Evolutionary conservation across 2,888 invertebrate genomes (phyloP).

Genomic region (Drosophila anceps): DNA sequence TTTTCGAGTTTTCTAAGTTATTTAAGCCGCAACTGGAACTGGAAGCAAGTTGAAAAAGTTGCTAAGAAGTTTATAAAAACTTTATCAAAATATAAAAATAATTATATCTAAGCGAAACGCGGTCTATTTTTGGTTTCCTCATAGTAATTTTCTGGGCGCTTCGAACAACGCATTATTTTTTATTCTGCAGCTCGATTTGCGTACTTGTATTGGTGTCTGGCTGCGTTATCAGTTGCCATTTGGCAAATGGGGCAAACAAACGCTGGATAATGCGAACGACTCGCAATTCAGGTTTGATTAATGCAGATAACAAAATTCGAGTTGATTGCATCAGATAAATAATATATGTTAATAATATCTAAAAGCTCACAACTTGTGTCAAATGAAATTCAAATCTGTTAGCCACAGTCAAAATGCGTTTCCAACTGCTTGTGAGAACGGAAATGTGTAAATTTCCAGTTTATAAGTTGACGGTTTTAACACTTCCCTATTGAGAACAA

Average conservation of each 20-base stretch:
- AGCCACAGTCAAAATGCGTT: background rate
- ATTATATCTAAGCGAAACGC: constrained; percentile 22
- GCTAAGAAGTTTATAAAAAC: constrained; percentile 35
- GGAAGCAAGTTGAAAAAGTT: constrained; percentile 30
- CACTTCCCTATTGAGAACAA: constrained; percentile 30
- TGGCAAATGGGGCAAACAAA: constrained; percentile 25
- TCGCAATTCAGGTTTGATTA: constrained; percentile 45
- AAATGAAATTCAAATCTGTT: background rate
- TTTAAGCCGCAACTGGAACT: constrained; percentile 26
- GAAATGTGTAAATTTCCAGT: constrained; percentile 15
- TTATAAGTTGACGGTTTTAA: constrained; percentile 25
- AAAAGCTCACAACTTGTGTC: background rate
- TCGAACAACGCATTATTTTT: background rate
- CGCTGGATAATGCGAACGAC: constrained; percentile 18
- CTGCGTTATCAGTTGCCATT: constrained; percentile 43
- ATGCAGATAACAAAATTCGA: constrained; percentile 18
- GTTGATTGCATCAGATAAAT: constrained; percentile 18
- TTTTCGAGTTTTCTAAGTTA: constrained; percentile 38
- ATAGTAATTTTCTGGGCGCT: constrained; percentile 41
- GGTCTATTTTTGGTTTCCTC: constrained; percentile 40
- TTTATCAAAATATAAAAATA: constrained; percentile 42
- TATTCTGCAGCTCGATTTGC: background rate
- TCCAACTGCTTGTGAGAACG: background rate
- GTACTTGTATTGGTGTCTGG: background rate
- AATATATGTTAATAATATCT: background rate